phyloP scores from a whole-genome alignment of 2,113 vertebrate species.

The Leptodactylus fuscus region DNA sequence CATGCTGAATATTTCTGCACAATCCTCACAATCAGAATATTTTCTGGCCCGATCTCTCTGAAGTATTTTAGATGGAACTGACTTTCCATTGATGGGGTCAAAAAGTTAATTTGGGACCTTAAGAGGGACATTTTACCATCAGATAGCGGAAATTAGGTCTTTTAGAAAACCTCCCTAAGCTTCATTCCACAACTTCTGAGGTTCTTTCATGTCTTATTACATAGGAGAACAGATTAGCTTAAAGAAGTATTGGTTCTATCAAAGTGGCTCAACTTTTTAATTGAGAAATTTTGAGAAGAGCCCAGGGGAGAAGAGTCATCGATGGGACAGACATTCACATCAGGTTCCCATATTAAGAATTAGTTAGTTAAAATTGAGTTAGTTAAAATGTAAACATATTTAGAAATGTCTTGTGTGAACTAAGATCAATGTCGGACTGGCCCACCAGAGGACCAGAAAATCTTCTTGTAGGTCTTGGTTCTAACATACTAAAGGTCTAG shows the following conservation, averaged over 20 bases:
- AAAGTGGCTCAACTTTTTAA: neutral
- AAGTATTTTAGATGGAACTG: neutral
- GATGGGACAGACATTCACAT: neutral
- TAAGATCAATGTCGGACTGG: too few relatives aligned
- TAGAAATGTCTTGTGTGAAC: neutral
- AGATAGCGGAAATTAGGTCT: conserved; percentile 10
- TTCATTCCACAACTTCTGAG: neutral
- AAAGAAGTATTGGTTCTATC: neutral
- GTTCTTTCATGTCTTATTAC: neutral
- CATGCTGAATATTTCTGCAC: neutral
- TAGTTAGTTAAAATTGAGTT: too few relatives aligned
- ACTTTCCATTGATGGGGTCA: neutral
- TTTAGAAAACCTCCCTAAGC: neutral
- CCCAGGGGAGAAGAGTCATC: neutral
- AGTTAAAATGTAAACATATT: too few relatives aligned
- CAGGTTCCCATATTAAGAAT: neutral
- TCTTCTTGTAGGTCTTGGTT: too few relatives aligned
- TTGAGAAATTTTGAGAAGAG: neutral
- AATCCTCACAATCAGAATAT: neutral
- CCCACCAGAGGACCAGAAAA: too few relatives aligned
- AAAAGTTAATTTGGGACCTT: conserved; percentile 30
- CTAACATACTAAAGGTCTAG: too few relatives aligned
- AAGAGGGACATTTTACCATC: neutral
- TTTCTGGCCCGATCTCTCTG: neutral
- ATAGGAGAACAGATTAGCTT: neutral